A percentile compares a stretch with the other conserved stretches of the same genome.
phyloP scores from a whole-genome alignment of 2,888 invertebrate genomes.

The Trissonchulus sp. region DNA sequence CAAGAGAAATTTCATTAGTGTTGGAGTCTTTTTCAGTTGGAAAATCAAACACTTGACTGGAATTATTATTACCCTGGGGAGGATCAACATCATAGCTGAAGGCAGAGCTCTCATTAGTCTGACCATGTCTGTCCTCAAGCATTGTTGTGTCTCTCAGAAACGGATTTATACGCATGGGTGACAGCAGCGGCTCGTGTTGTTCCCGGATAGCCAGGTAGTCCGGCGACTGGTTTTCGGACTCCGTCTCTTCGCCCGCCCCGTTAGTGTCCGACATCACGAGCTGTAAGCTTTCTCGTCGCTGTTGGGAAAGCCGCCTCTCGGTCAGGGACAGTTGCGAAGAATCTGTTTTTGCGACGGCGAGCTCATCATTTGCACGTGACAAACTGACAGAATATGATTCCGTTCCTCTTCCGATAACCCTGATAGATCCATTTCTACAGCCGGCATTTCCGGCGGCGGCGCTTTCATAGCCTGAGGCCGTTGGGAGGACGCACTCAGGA shows the following conservation, averaged over 20 bases:
- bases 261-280: background rate
- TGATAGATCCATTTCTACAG: background rate
- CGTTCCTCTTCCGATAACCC: background rate
- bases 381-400: background rate
- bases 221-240: background rate
- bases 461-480: too few relatives aligned
- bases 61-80: background rate
- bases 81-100: background rate
- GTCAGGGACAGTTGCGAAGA: too few relatives aligned
- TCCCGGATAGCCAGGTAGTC: too few relatives aligned
- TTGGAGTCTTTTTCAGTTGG: too few relatives aligned
- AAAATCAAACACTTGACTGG: too few relatives aligned
- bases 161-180: background rate
- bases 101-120: background rate
- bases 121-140: background rate
- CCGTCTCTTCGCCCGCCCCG: background rate
- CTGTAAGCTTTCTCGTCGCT: slow-evolving; percentile 9
- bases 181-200: background rate
- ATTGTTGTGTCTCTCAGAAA: background rate
- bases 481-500: too few relatives aligned
- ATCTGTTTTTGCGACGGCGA: too few relatives aligned
- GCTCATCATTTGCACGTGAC: too few relatives aligned
- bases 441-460: too few relatives aligned
- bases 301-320: slow-evolving; percentile 39
- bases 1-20: background rate